Percentiles rank a stretch among this genome's conserved stretches.
phyloP scores from a whole-genome alignment of 2,888 invertebrate species.

The Ariolimax columbianus region DNA sequence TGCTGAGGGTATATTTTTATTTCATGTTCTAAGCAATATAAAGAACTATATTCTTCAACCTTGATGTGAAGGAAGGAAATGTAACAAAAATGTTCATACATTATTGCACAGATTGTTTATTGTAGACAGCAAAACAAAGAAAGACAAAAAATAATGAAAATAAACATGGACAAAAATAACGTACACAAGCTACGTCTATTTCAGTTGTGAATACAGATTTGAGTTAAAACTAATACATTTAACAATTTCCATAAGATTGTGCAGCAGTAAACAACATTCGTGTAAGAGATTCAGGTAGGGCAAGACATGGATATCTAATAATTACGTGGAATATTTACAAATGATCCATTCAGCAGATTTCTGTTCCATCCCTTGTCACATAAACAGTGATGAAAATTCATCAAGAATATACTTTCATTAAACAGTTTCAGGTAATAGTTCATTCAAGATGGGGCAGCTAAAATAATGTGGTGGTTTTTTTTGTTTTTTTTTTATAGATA shows the following conservation, averaged over 20 bases:
- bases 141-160: no score
- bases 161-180: no score
- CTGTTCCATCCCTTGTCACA: no score
- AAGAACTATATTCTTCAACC: neutral
- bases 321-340: neutral
- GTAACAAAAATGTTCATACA: neutral
- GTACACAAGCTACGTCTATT: no score
- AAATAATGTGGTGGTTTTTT: no score
- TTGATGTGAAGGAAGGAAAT: neutral
- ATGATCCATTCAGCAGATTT: neutral
- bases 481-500: no score
- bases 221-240: no score
- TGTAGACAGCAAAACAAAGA: neutral
- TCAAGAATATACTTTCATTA: no score
- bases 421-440: no score
- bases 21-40: neutral
- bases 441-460: no score
- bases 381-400: no score
- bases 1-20: neutral
- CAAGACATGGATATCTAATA: neutral
- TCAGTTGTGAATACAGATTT: no score
- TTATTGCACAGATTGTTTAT: slow-evolving; percentile 6
- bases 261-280: neutral
- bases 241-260: neutral
- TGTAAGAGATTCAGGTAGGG: neutral